Evolutionary conservation across 2,113 vertebrate species (phyloP).

Genomic region (Ameiurus melas): DNA sequence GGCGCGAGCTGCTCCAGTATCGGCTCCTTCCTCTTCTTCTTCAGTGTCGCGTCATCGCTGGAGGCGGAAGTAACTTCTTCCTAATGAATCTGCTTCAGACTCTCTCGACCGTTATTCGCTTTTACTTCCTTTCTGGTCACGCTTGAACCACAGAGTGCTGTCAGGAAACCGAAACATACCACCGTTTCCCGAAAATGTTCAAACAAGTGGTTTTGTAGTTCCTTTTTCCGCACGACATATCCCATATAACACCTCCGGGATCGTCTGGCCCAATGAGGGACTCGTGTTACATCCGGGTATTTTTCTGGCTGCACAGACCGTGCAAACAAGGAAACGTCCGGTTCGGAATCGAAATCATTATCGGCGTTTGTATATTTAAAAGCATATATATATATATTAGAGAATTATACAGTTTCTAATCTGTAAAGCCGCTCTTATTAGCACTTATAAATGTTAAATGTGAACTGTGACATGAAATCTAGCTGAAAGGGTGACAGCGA

Average conservation of each 20-base stretch:
- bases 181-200: neutral
- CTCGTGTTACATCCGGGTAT: neutral
- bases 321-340: neutral
- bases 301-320: neutral
- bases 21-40: neutral
- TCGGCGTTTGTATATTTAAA: neutral
- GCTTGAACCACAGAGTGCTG: neutral
- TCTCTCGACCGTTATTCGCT: neutral
- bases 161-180: neutral
- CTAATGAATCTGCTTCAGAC: neutral
- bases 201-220: neutral
- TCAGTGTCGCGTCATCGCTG: neutral
- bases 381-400: neutral
- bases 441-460: neutral
- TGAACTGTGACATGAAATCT: neutral
- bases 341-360: neutral
- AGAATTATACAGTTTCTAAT: neutral
- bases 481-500: neutral
- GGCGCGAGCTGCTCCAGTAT: conserved; percentile 14
- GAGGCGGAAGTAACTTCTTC: conserved; percentile 21
- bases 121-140: neutral
- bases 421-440: neutral
- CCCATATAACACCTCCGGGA: too few species aligned
- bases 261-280: neutral
- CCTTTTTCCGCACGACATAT: neutral